These are phyloP conservation scores for Orthonevra nobilis DNA, from an alignment of 2,888 invertebrate genomes.

Conservation along the genomic window DNA sequence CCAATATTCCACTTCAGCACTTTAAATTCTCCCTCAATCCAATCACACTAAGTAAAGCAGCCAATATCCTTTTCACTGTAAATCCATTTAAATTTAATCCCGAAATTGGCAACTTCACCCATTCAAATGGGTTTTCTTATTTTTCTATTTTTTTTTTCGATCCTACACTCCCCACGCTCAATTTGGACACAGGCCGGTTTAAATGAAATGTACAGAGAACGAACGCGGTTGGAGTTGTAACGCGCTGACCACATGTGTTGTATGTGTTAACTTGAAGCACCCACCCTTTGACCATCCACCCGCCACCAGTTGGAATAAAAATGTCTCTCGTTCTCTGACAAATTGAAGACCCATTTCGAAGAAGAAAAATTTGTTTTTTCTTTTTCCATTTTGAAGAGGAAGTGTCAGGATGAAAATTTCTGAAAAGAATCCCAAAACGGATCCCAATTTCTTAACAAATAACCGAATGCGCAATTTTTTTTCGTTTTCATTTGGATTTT, in stretches of 20 bases:
- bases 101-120: constrained; percentile 63
- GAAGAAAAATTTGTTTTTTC: constrained; percentile 62
- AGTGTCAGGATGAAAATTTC: constrained; percentile 4
- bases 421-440: constrained; percentile 7
- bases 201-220: constrained; percentile 28
- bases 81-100: constrained; percentile 68
- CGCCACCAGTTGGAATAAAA: constrained; percentile 33
- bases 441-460: constrained; percentile 65
- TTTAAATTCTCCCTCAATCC: constrained; percentile 51
- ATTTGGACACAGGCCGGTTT: constrained; percentile 1
- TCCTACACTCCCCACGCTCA: neutral
- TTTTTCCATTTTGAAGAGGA: too few relatives aligned
- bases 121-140: constrained; percentile 45
- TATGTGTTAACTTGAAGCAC: constrained; percentile 58
- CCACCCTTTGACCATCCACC: neutral
- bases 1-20: constrained; percentile 53
- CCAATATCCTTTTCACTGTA: constrained; percentile 60
- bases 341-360: constrained; percentile 60
- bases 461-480: constrained; percentile 56
- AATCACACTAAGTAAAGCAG: constrained; percentile 66
- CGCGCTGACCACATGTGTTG: constrained; percentile 60
- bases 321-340: constrained; percentile 59
- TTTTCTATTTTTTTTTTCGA: too few relatives aligned
- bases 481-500: too few relatives aligned
- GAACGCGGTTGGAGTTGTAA: constrained; percentile 17